Percentiles rank a stretch among this genome's conserved stretches.
These are phyloP conservation scores for Cheilosia urbana DNA, from an alignment of 2,888 invertebrate genomes.

Conservation along the genomic window DNA sequence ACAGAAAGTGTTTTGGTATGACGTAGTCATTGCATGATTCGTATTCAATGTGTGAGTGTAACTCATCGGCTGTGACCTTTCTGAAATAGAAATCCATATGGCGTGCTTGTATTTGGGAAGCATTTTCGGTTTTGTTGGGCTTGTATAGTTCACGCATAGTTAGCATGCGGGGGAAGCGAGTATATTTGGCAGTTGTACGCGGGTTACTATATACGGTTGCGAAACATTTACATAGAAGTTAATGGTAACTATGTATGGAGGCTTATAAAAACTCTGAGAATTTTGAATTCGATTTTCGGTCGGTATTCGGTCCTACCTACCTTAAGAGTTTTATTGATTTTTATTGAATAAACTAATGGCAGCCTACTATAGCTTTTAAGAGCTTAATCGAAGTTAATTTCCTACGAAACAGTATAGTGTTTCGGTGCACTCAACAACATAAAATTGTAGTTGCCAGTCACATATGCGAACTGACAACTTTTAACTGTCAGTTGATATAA, in stretches of 20 bases:
- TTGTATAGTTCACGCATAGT: constrained; percentile 41
- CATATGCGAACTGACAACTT: too few relatives aligned
- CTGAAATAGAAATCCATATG: constrained; percentile 43
- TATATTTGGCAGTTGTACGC: neutral
- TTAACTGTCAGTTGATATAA: too few relatives aligned
- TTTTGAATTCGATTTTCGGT: neutral
- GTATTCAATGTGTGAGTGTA: constrained; percentile 38
- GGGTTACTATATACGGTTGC: constrained; percentile 9
- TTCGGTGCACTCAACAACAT: too few relatives aligned
- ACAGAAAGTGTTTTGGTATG: constrained; percentile 62
- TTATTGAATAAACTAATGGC: too few relatives aligned
- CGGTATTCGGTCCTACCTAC: too few relatives aligned
- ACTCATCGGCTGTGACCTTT: constrained; percentile 45
- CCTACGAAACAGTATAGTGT: too few relatives aligned
- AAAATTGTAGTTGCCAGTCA: too few relatives aligned
- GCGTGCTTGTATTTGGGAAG: neutral
- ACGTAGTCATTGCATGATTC: constrained; percentile 62
- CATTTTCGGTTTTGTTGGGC: constrained; percentile 10
- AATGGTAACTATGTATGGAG: neutral
- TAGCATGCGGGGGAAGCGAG: constrained; percentile 1
- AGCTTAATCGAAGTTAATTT: too few relatives aligned
- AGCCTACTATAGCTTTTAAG: too few relatives aligned
- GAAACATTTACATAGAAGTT: neutral
- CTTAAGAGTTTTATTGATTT: too few relatives aligned
- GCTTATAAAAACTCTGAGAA: neutral